phyloP scores from a whole-genome alignment of 2,113 vertebrate species.

The Cacatua alba region DNA sequence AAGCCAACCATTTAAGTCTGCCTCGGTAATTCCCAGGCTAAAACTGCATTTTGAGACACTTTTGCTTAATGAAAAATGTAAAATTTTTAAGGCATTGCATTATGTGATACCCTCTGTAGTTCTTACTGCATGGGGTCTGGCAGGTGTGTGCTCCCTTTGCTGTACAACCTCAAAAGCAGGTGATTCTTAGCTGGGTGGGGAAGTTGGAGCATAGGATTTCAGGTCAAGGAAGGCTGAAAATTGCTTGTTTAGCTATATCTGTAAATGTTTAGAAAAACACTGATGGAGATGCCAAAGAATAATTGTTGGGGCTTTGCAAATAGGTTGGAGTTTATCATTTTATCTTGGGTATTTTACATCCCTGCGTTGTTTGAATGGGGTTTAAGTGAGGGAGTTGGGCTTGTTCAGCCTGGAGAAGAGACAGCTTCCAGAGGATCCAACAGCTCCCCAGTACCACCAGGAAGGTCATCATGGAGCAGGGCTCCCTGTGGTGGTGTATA shows the following conservation, averaged over 20 bases:
- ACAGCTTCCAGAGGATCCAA: rapidly evolving
- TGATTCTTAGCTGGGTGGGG: not conserved
- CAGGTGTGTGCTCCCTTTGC: not conserved
- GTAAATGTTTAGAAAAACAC: not conserved
- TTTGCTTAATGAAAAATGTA: not conserved
- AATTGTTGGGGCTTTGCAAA: not conserved
- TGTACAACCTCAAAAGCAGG: not conserved
- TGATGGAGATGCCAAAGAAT: not conserved
- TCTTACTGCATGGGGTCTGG: not conserved
- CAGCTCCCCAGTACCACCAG: not conserved
- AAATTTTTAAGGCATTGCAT: not conserved
- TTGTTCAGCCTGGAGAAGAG: not conserved
- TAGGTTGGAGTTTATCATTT: not conserved
- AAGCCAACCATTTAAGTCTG: not conserved
- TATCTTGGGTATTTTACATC: not conserved
- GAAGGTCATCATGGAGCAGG: not conserved
- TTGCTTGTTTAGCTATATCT: not conserved
- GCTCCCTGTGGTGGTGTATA: not conserved
- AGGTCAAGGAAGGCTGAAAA: not conserved
- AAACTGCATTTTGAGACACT: not conserved
- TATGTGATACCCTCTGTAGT: not conserved
- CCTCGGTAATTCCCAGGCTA: not conserved
- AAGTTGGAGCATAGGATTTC: not conserved
- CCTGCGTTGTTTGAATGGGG: not conserved
- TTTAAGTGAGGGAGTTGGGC: not conserved